Conservation (phyloP, 1,140 invertebrate genomes). For the Drosophila sp. region DNA sequence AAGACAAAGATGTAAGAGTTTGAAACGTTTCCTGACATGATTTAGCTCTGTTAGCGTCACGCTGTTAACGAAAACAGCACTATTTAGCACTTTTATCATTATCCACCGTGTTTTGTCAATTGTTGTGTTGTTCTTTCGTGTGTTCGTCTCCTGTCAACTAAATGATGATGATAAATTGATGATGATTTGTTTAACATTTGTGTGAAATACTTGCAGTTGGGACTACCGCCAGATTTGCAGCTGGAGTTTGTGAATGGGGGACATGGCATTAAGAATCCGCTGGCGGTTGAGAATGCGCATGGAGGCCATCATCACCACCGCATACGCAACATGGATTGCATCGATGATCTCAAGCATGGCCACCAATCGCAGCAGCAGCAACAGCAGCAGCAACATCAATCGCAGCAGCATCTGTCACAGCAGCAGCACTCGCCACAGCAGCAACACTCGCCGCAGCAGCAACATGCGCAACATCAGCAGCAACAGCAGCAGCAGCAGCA, state of each 20-base stretch:
- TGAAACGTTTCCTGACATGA: not conserved
- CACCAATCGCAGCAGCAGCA: conserved; percentile 55
- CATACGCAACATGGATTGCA: conserved; percentile 85
- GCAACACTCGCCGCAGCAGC: conserved; percentile 59
- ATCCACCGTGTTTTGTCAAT: conserved; percentile 14
- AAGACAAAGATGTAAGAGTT: not conserved
- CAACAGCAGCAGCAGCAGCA: conserved; percentile 47
- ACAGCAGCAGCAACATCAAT: conserved; percentile 28
- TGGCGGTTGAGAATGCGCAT: conserved; percentile 89
- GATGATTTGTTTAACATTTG: conserved; percentile 3
- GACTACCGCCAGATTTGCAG: conserved; percentile 93
- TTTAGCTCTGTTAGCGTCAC: not conserved
- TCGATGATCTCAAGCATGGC: conserved; percentile 84
- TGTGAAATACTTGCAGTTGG: conserved; percentile 87
- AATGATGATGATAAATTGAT: conserved; percentile 5
- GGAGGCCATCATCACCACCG: conserved; percentile 85
- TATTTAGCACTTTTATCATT: no score
- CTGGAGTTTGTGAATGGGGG: conserved; percentile 99
- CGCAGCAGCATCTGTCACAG: conserved; percentile 24
- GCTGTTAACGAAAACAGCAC: not conserved
- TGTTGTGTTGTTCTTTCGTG: conserved; percentile 25
- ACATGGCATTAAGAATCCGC: conserved; percentile 99
- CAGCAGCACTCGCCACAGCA: conserved; percentile 54
- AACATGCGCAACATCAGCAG: conserved; percentile 51
- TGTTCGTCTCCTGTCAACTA: not conserved